Conservation (phyloP, 2,888 invertebrate genomes). For the Pyrocoelia pectoralis region DNA sequence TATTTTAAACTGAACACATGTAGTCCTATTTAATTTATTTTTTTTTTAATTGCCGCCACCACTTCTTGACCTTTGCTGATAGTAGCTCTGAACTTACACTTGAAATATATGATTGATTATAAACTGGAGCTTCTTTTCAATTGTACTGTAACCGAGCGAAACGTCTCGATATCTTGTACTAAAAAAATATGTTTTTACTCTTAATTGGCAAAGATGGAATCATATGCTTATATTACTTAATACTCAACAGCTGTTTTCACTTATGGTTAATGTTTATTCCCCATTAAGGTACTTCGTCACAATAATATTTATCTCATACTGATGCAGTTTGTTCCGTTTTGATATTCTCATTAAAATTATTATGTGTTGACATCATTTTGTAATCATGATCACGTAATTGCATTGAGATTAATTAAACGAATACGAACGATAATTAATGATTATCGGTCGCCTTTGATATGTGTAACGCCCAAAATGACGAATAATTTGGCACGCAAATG, state of each 20-base stretch:
- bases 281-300: slow-evolving; percentile 11
- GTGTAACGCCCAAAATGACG: no score
- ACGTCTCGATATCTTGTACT: neutral
- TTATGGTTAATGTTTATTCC: neutral
- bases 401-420: no score
- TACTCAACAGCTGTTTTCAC: neutral
- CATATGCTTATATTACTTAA: neutral
- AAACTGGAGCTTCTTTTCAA: neutral
- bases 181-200: neutral
- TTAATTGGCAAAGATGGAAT: neutral
- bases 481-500: no score
- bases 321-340: slow-evolving; percentile 5
- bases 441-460: no score
- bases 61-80: slow-evolving; percentile 43
- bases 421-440: no score
- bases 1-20: slow-evolving; percentile 32
- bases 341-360: slow-evolving; percentile 3
- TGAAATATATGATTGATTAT: slow-evolving; percentile 16
- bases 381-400: neutral
- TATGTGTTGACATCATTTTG: neutral
- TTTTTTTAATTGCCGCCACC: neutral
- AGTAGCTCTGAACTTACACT: slow-evolving; percentile 25
- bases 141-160: neutral
- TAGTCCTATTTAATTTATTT: slow-evolving; percentile 35
- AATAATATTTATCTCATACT: neutral